Base-by-base conservation (phyloP, 2,888 invertebrate genomes). In the Lottia gigantea region DNA sequence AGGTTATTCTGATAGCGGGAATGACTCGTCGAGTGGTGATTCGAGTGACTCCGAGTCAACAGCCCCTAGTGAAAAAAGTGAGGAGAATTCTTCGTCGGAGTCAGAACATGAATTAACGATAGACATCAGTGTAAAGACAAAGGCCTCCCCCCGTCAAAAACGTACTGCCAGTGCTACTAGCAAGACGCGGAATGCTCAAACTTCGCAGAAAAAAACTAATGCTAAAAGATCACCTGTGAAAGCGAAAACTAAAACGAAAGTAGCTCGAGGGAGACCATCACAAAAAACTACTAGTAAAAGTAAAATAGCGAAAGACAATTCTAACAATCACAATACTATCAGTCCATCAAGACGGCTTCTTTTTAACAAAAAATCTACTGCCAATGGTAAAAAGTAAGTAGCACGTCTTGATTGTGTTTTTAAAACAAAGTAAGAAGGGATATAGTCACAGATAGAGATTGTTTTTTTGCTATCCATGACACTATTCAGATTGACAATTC, bases 361-460 rank as follows among this genome's bases (percentile, higher is more conserved):
- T 23, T 55, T 55, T 23, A 55, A 55, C 14, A 55, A 23, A 55
- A 55, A 11, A 23, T 55, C 55, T 11, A 19, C 55, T 15, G 55
- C 55, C 23, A 55, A 55, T 55, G 55, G 55, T 23, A 55, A 55
- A 55, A 55, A 23, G 55, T 55, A 23, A 55, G 55, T 55, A 40
- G 6, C 31, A 31, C 2, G 31, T 31, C 31, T 31, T 31, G 31
- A 31, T 31, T 31, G 31, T 31, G 31, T 31, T 31, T 31, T 40
- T 31, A 31, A 31, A 31, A 6, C 31, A 31, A 8, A 31, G 31
- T 31, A 6, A 6, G 6, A 31, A 31, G 6, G 31, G 31, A 31
- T 31, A 31, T 31, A 31, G n/a, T n/a, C n/a, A n/a, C n/a, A n/a
- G n/a, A n/a, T n/a, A n/a, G n/a, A n/a, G n/a, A n/a, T n/a, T n/a